A percentile compares a stretch with the other conserved stretches of the same genome.
Evolutionary conservation across 2,888 invertebrate species (phyloP).

Genomic region (Rotaria macrura): DNA sequence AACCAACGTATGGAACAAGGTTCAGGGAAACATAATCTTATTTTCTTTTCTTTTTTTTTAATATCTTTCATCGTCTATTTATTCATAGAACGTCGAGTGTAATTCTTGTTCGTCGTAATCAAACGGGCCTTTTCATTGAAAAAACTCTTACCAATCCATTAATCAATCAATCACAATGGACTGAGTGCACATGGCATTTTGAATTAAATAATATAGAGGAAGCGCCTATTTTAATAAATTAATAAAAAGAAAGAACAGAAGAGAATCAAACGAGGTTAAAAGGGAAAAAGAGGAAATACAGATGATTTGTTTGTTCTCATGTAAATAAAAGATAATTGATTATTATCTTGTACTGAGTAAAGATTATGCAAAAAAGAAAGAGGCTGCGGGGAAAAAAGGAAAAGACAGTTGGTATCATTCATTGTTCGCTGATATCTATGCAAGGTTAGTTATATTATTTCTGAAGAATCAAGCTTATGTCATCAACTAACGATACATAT

Average conservation of each 20-base stretch:
- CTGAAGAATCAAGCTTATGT: background rate
- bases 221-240: background rate
- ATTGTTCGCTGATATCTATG: background rate
- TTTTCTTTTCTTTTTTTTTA: background rate
- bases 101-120: background rate
- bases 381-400: background rate
- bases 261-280: background rate
- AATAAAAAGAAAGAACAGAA: background rate
- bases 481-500: background rate
- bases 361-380: background rate
- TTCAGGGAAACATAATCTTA: background rate
- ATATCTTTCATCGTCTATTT: background rate
- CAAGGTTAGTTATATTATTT: background rate
- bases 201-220: background rate
- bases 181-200: background rate
- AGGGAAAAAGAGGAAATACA: background rate
- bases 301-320: background rate
- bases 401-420: background rate
- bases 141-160: background rate
- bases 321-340: background rate
- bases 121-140: background rate
- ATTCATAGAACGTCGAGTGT: background rate
- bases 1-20: background rate
- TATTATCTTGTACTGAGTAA: background rate
- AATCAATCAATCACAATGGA: background rate